These are phyloP conservation scores for Ageneiosus marmoratus DNA, from an alignment of 2,113 vertebrate genomes.

Conservation along the genomic window DNA sequence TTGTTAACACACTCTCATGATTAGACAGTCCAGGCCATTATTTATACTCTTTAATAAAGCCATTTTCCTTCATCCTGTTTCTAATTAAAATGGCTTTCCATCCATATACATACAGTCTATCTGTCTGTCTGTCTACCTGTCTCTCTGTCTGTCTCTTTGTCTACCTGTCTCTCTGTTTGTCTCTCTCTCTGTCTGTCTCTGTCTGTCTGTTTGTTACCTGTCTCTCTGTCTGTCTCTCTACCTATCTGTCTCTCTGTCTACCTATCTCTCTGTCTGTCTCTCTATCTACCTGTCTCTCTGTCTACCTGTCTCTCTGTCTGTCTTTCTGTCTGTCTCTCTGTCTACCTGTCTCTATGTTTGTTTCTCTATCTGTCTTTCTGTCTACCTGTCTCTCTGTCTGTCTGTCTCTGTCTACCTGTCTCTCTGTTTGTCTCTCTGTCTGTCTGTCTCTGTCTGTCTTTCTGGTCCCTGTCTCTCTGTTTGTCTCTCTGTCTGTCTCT, in stretches of 20 bases:
- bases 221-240: not conserved
- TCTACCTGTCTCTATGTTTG: too few species aligned
- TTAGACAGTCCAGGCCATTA: not conserved
- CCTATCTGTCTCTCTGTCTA: not conserved
- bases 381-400: not conserved
- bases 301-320: not conserved
- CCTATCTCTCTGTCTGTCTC: not conserved
- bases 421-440: too few species aligned
- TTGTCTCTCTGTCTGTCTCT: not conserved
- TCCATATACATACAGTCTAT: too few species aligned
- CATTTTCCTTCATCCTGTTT: not conserved
- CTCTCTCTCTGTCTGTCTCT: not conserved
- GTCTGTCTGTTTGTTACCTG: too few species aligned
- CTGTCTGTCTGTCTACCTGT: not conserved
- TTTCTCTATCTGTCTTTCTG: too few species aligned
- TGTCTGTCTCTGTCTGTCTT: not conserved
- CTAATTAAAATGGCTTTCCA: not conserved
- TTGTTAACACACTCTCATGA: not conserved
- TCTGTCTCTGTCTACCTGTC: not conserved
- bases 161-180: too few species aligned
- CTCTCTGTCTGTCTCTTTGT: not conserved
- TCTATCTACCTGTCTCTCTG: too few species aligned
- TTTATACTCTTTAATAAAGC: not conserved
- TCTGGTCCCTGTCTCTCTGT: too few species aligned
- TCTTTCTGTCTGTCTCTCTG: not conserved